Evolutionary conservation across 2,113 vertebrate species (phyloP).

Genomic region (Oplegnathus fasciatus): DNA sequence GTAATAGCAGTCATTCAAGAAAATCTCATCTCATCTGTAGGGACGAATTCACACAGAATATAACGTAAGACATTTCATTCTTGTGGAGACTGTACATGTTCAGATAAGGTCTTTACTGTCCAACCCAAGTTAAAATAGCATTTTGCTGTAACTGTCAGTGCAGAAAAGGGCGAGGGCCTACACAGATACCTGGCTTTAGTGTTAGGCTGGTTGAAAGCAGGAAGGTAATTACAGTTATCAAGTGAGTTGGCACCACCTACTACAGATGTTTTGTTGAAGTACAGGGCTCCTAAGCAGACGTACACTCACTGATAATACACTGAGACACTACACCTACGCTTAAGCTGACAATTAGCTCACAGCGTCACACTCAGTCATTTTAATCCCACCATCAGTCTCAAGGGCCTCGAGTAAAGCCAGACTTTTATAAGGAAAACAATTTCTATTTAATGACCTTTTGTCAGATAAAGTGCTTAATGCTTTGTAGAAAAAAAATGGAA

Average conservation of each 20-base stretch:
- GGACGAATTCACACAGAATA: background rate
- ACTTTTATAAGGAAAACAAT: constrained; percentile 16
- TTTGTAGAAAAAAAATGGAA: constrained; percentile 2
- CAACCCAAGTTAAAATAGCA: background rate
- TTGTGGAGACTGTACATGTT: too few relatives aligned
- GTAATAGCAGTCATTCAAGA: constrained; percentile 1
- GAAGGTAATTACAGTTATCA: constrained; percentile 54
- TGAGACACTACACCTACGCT: constrained; percentile 25
- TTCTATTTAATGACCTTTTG: constrained; percentile 32
- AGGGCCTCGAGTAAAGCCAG: background rate
- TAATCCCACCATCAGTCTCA: constrained; percentile 21
- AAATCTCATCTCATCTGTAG: background rate
- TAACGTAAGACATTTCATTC: background rate
- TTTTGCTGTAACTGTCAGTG: constrained; percentile 20
- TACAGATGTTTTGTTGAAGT: constrained; percentile 57
- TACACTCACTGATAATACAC: background rate
- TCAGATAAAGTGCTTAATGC: constrained; percentile 27
- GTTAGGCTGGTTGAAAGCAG: constrained; percentile 38
- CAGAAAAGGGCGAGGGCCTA: background rate
- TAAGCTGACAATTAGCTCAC: constrained; percentile 30
- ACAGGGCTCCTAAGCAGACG: constrained; percentile 19
- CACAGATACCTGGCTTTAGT: constrained; percentile 16
- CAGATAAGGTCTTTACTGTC: background rate
- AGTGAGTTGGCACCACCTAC: constrained; percentile 34
- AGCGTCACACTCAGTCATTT: constrained; percentile 7